These are phyloP conservation scores for Caenorhabditis sinica DNA, from an alignment of 2,888 invertebrate genomes.

Conservation along the genomic window DNA sequence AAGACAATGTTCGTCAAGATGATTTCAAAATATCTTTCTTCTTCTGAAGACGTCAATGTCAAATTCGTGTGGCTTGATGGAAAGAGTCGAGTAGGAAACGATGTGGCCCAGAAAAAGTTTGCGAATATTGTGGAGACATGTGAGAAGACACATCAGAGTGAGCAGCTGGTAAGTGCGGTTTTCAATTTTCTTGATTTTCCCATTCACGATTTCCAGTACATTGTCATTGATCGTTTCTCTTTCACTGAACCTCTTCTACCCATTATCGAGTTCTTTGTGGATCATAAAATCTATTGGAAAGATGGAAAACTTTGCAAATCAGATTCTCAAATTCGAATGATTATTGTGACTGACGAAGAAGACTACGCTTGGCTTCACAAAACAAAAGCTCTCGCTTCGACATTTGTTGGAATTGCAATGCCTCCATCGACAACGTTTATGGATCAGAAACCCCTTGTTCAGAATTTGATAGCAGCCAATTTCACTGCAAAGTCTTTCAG, in stretches of 20 bases:
- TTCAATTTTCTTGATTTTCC: too few species aligned
- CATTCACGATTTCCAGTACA: constrained; percentile 67
- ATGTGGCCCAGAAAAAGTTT: constrained; percentile 74
- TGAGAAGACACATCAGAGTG: constrained; percentile 45
- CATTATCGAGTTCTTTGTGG: constrained; percentile 78
- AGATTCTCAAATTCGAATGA: constrained; percentile 68
- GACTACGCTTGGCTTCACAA: constrained; percentile 68
- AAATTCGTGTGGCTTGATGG: constrained; percentile 72
- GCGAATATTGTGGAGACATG: constrained; percentile 62
- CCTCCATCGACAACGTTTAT: constrained; percentile 43
- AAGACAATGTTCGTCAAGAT: constrained; percentile 77
- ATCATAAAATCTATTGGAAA: constrained; percentile 70
- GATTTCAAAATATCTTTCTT: constrained; percentile 47
- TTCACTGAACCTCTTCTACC: constrained; percentile 75
- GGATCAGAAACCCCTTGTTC: constrained; percentile 63
- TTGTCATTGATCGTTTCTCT: constrained; percentile 73
- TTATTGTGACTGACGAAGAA: constrained; percentile 74
- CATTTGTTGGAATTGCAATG: constrained; percentile 68
- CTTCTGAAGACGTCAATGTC: constrained; percentile 18
- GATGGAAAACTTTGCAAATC: constrained; percentile 68
- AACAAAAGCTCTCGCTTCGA: constrained; percentile 58
- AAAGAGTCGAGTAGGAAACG: constrained; percentile 71
- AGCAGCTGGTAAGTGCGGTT: constrained; percentile 58
- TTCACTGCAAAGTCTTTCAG: constrained; percentile 77
- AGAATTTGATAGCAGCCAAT: constrained; percentile 69